Conservation (phyloP, 92 coral and sea anemone genomes). For the Nematostella vectensis region DNA sequence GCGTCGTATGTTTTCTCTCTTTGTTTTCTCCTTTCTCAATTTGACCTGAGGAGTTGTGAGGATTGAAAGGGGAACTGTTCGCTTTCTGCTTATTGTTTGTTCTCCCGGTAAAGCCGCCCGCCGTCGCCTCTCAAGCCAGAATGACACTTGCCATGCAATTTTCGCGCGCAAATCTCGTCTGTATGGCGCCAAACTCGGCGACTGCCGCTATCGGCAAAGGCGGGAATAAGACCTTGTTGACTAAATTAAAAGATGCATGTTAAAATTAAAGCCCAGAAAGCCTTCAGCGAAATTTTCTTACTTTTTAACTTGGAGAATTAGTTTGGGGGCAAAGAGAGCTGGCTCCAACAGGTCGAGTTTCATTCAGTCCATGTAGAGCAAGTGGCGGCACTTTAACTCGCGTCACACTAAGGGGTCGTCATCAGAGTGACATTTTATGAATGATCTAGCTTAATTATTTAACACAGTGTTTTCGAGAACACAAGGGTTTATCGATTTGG, state of each 20-base stretch:
- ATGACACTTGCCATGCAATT: slow-evolving; percentile 31
- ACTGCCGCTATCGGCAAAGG: slow-evolving; percentile 39
- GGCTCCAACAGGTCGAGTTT: not conserved
- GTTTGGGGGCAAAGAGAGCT: too few species aligned
- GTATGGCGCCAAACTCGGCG: slow-evolving; percentile 50
- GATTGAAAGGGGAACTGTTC: slow-evolving; percentile 1
- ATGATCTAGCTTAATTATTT: too few species aligned
- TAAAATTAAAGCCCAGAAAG: not conserved
- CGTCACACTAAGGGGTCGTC: too few species aligned
- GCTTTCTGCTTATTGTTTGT: not conserved
- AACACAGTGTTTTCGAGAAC: too few species aligned
- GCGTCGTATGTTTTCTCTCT: too few species aligned
- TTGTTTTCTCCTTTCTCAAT: too few species aligned
- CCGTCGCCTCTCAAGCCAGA: slow-evolving; percentile 39
- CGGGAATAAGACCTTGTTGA: slow-evolving; percentile 19
- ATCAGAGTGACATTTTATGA: too few species aligned
- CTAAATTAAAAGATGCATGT: slow-evolving; percentile 5
- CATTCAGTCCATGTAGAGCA: too few species aligned
- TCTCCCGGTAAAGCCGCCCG: slow-evolving; percentile 18
- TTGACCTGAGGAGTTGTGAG: not conserved
- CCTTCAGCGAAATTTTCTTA: slow-evolving; percentile 5
- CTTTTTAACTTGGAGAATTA: not conserved
- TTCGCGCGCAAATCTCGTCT: slow-evolving; percentile 46
- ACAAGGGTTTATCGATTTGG: too few species aligned
- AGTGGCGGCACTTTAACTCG: too few species aligned